phyloP scores from a whole-genome alignment of 2,888 invertebrate species.

The Sycophila texana region DNA sequence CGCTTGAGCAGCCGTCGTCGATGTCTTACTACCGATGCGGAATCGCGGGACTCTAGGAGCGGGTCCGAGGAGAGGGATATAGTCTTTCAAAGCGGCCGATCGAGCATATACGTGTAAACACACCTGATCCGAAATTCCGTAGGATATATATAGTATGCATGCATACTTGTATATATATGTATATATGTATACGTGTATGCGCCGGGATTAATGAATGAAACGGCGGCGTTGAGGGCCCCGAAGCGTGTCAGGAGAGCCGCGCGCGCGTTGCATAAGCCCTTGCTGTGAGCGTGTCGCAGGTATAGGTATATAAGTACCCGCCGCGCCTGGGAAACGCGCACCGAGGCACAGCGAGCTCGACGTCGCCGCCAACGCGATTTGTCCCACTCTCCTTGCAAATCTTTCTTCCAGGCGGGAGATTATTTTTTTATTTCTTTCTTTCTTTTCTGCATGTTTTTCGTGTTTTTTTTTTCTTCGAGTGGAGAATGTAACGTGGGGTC shows the following conservation, averaged over 20 bases:
- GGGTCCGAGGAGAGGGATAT: too few species aligned
- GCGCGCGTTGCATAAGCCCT: conserved; percentile 1
- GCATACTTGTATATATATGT: too few species aligned
- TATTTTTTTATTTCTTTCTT: too few species aligned
- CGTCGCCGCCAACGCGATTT: not conserved
- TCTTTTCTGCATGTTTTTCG: too few species aligned
- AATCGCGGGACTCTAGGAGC: not conserved
- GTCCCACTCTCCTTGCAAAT: too few species aligned
- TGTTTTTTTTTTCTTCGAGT: too few species aligned
- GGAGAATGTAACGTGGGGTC: too few species aligned
- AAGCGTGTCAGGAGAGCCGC: conserved; percentile 33
- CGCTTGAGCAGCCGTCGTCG: not conserved
- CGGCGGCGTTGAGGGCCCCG: conserved; percentile 10
- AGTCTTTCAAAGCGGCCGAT: too few species aligned
- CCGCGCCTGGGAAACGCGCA: conserved; percentile 6
- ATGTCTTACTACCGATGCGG: not conserved
- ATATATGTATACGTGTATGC: not conserved
- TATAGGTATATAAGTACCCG: not conserved
- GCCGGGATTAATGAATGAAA: conserved; percentile 27
- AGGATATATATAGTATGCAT: not conserved
- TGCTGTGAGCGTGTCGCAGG: not conserved
- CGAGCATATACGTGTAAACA: not conserved
- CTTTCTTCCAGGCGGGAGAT: too few species aligned
- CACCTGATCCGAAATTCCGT: conserved; percentile 36
- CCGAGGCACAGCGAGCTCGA: not conserved